Percentiles rank a stretch among this genome's conserved stretches.
Evolutionary conservation across 30 jellyfish, hydroid and myxozoan genomes (phyloP).

Genomic region (Clytia hemisphaerica): DNA sequence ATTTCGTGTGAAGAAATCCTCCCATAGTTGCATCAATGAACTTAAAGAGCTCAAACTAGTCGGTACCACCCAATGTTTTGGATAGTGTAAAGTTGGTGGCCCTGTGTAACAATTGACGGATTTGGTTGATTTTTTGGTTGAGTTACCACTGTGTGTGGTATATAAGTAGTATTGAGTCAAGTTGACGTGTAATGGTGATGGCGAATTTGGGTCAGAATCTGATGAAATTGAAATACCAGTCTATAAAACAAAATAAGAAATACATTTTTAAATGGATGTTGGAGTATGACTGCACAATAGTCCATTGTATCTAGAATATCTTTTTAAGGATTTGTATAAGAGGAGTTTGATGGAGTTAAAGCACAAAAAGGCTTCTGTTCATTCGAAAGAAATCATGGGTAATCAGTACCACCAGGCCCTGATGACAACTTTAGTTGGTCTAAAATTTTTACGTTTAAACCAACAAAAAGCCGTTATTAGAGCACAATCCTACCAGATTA

Average conservation of each 20-base stretch:
- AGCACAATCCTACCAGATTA: too few relatives aligned
- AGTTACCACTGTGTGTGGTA: slow-evolving; percentile 11
- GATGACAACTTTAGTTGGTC: too few relatives aligned
- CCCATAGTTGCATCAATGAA: slow-evolving; percentile 43
- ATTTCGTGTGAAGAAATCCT: slow-evolving; percentile 13
- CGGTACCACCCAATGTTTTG: slow-evolving; percentile 90
- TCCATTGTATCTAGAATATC: too few relatives aligned
- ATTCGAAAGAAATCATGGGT: not conserved
- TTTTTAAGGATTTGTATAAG: not conserved
- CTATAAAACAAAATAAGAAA: not conserved
- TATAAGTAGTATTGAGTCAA: slow-evolving; percentile 69
- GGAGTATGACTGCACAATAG: too few relatives aligned
- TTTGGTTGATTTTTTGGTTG: not conserved
- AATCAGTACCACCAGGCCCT: too few relatives aligned
- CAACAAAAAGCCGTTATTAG: too few relatives aligned
- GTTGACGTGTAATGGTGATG: slow-evolving; percentile 78
- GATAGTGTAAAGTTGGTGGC: slow-evolving; percentile 73
- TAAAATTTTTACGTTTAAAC: too few relatives aligned
- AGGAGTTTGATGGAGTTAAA: not conserved
- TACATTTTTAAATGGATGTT: too few relatives aligned
- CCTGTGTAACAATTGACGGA: slow-evolving; percentile 57
- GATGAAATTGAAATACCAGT: slow-evolving; percentile 71
- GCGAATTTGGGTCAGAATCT: slow-evolving; percentile 85
- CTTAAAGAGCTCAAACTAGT: slow-evolving; percentile 25
- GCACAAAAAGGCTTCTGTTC: not conserved